Base-by-base conservation (phyloP, 2,113 vertebrate species). In the Rhea americana region DNA sequence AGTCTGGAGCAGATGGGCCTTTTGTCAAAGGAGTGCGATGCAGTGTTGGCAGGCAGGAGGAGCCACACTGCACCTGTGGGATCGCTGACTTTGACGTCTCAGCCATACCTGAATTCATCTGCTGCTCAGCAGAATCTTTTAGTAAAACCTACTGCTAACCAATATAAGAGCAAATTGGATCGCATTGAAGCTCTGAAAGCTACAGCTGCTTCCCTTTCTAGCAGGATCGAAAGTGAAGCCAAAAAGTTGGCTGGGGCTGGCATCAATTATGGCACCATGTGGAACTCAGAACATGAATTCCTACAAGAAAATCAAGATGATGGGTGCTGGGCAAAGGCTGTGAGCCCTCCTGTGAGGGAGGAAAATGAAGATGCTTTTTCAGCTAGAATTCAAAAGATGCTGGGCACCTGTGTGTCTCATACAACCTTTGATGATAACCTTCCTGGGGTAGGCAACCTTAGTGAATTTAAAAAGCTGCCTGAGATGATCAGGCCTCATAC, bases 171-270 rank as follows among this genome's bases (percentile, higher is more conserved):
- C 94, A 99, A 98, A 96, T 91, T 98, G 84, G 98, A 98, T 90
- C 98, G 98, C 15, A 99, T 99, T 55, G 98, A 99, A 92, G 98
- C 98, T 75, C 94, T 99, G 86, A 99, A 99, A 96, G 98, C 99
- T 82, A 99, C 98, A 39, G 99, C 99, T 35, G 98, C 98, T 59
- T 99, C 98, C n/a, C 97, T 99, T 70, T 99, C 99, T 62, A 98
- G 96, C 81, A 98, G 99, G 43, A 98, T 99, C 93, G 99, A 99
- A 97, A 99, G 91, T 21, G 99, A 99, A 94, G 99, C 99, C 30
- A 98, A 98, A 61, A 99, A 98, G 85, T 97, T 99, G 92, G 98
- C 98, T 41, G 98, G 98, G 3, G 97, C 98, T 71, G 98, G 97
- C 32, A 96, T 99, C 93, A 98, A 97, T 92, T 98, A 97, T 21